Evolutionary conservation across 2,113 vertebrate species (phyloP).

Genomic region (Alligator mississippiensis): DNA sequence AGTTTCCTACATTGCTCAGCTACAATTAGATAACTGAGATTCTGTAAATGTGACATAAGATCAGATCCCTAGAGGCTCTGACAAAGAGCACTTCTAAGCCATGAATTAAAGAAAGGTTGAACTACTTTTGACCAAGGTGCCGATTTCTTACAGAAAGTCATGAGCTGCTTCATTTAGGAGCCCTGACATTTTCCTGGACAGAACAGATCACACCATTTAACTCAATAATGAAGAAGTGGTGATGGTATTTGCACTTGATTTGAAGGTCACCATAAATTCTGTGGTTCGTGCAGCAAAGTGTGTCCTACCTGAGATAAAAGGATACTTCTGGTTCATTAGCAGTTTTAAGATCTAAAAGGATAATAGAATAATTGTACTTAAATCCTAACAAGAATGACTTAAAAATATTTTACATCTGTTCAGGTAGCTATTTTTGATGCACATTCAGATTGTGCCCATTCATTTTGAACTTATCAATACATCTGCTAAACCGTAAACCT

Average conservation of each 20-base stretch:
- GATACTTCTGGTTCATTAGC: conserved; percentile 62
- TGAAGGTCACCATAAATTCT: conserved; percentile 59
- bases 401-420: not conserved
- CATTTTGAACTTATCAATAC: not conserved
- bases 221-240: conserved; percentile 62
- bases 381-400: conserved; percentile 27
- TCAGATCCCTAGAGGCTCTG: conserved; percentile 66
- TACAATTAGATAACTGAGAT: conserved; percentile 64
- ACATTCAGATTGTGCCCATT: not conserved
- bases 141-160: not conserved
- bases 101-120: conserved; percentile 73
- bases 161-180: conserved; percentile 67
- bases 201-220: conserved; percentile 70
- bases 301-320: conserved; percentile 49
- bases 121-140: conserved; percentile 66
- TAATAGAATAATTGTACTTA: conserved; percentile 47
- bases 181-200: conserved; percentile 72
- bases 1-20: conserved; percentile 50
- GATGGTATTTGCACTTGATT: conserved; percentile 69
- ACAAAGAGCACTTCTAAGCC: conserved; percentile 66
- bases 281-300: not conserved
- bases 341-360: conserved; percentile 39
- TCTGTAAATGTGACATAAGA: conserved; percentile 65
- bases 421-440: not conserved
- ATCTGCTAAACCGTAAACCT: not conserved